phyloP scores from a whole-genome alignment of 2,113 vertebrate genomes.

The Pristiophorus japonicus region DNA sequence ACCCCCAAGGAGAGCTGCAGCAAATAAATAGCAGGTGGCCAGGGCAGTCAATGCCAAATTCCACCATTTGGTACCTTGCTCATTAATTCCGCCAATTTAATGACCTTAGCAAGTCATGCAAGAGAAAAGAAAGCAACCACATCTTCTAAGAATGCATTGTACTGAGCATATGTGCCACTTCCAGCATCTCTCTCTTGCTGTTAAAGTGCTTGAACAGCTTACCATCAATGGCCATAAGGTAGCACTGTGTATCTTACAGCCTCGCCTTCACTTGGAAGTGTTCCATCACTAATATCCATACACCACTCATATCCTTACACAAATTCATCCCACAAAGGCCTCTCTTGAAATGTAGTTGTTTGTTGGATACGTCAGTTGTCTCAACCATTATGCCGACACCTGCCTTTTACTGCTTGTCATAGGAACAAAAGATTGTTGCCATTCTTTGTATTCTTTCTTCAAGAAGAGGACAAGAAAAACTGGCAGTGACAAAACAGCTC shows the following conservation, averaged over 20 bases:
- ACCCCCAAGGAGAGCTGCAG: neutral
- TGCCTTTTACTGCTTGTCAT: neutral
- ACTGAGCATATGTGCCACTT: neutral
- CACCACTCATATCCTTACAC: neutral
- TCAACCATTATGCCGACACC: neutral
- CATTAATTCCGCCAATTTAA: neutral
- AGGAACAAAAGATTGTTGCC: neutral
- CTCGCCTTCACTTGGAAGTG: neutral
- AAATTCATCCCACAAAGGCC: neutral
- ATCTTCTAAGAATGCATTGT: neutral
- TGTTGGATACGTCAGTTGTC: too few relatives aligned
- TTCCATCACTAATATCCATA: neutral
- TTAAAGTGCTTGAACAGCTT: neutral
- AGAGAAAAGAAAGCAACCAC: neutral
- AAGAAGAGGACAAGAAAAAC: neutral
- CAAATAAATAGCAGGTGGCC: neutral
- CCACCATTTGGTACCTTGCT: neutral
- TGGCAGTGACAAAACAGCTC: neutral
- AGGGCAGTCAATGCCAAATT: neutral
- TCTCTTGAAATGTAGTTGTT: neutral
- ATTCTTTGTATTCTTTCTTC: neutral
- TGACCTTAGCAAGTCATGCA: neutral
- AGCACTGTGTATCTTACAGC: neutral
- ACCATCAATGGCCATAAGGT: neutral
- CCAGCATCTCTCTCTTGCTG: neutral